Evolutionary conservation across 2,888 invertebrate species (phyloP).

Genomic region (Aplocera efformata): DNA sequence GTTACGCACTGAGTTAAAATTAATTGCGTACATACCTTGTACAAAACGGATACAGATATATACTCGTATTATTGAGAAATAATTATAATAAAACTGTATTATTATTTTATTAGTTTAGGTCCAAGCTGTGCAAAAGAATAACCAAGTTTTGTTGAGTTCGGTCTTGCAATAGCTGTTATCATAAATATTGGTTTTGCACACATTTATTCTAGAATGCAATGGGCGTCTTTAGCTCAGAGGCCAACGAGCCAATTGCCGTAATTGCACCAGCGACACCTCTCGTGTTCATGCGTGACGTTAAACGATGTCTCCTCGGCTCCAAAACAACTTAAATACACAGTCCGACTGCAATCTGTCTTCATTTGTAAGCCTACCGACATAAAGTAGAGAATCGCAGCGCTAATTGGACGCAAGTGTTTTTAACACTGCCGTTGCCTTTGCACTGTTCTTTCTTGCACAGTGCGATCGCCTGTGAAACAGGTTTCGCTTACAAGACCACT

Average conservation of each 20-base stretch:
- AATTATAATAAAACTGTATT: too few relatives aligned
- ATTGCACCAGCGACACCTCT: slow-evolving; percentile 76
- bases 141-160: too few relatives aligned
- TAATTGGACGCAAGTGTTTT: slow-evolving; percentile 37
- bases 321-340: slow-evolving; percentile 46
- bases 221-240: slow-evolving; percentile 71
- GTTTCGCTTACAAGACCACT: slow-evolving; percentile 70
- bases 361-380: slow-evolving; percentile 34
- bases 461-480: slow-evolving; percentile 65
- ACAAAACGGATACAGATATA: too few relatives aligned
- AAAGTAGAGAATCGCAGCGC: slow-evolving; percentile 45
- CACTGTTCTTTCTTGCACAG: slow-evolving; percentile 59
- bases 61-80: too few relatives aligned
- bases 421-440: slow-evolving; percentile 34
- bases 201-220: slow-evolving; percentile 51
- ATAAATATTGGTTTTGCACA: slow-evolving; percentile 21
- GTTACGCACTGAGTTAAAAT: too few relatives aligned
- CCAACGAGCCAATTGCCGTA: slow-evolving; percentile 78
- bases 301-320: slow-evolving; percentile 41
- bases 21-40: too few relatives aligned
- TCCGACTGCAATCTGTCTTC: slow-evolving; percentile 38
- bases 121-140: too few relatives aligned
- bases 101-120: too few relatives aligned
- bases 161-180: background rate
- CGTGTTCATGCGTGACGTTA: slow-evolving; percentile 70